Conservation (phyloP, 2,888 invertebrate species). For the Hyposoter didymator region DNA sequence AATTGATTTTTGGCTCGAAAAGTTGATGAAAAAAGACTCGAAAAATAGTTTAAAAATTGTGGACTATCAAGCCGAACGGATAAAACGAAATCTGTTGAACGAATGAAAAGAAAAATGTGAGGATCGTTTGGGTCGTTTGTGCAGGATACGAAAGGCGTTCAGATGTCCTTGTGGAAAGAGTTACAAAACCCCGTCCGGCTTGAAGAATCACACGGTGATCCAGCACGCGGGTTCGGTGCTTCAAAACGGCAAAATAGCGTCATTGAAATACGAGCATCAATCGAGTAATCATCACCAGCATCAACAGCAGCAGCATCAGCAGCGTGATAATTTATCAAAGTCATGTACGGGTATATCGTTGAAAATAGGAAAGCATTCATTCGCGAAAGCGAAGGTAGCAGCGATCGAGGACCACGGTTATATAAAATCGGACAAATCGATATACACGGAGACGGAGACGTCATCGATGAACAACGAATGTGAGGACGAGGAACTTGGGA, state of each 20-base stretch:
- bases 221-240: constrained; percentile 80
- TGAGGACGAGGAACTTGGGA: constrained; percentile 75
- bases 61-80: neutral
- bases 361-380: constrained; percentile 62
- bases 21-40: neutral
- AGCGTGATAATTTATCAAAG: constrained; percentile 63
- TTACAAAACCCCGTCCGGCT: constrained; percentile 92
- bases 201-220: constrained; percentile 89
- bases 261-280: constrained; percentile 51
- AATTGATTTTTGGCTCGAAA: neutral
- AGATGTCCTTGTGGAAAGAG: constrained; percentile 94
- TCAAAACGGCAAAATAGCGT: constrained; percentile 55
- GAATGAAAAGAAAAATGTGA: neutral
- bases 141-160: constrained; percentile 91
- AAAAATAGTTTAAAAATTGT: neutral
- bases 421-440: constrained; percentile 76
- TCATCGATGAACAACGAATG: constrained; percentile 66
- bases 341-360: constrained; percentile 53
- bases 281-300: constrained; percentile 31
- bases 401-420: constrained; percentile 80
- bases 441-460: constrained; percentile 67
- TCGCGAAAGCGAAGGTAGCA: constrained; percentile 72
- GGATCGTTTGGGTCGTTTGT: constrained; percentile 64
- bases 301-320: constrained; percentile 43
- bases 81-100: neutral